Evolutionary conservation across 2,113 vertebrate species (phyloP).

Genomic region (Nannospalax galili): DNA sequence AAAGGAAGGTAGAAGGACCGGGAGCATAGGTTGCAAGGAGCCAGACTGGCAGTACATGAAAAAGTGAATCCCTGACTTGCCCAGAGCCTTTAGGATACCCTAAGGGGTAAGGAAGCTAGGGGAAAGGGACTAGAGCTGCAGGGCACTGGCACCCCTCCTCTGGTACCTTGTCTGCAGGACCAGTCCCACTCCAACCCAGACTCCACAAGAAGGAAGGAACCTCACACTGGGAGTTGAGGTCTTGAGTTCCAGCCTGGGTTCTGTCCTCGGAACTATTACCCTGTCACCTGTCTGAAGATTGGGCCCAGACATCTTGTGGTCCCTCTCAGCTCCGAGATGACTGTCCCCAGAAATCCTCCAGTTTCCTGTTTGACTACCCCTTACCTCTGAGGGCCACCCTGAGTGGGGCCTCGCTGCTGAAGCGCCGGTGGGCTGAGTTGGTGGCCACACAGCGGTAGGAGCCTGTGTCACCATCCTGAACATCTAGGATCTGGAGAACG

Average conservation of each 20-base stretch:
- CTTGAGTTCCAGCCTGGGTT: not conserved
- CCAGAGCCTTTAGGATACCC: not conserved
- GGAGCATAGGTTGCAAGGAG: not conserved
- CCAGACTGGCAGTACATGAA: not conserved
- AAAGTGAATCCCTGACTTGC: not conserved
- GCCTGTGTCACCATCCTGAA: slow-evolving; percentile 90
- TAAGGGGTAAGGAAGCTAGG: not conserved
- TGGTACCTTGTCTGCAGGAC: not conserved
- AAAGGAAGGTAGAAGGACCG: not conserved
- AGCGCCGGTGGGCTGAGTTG: slow-evolving; percentile 88
- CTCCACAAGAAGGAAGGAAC: not conserved
- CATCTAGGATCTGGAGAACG: slow-evolving; percentile 95
- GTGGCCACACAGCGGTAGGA: slow-evolving; percentile 93
- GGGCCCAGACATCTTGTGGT: not conserved
- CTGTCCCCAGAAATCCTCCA: not conserved
- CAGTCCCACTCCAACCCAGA: not conserved
- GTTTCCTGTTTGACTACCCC: not conserved
- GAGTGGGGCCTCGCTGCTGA: slow-evolving; percentile 92
- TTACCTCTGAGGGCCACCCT: slow-evolving; percentile 89
- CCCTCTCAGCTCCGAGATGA: not conserved
- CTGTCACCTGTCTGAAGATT: not conserved
- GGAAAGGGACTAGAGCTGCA: not conserved
- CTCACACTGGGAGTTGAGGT: no score
- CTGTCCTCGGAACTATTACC: not conserved
- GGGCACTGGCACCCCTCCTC: not conserved